These are phyloP conservation scores for Hemicentrotus pulcherrimus DNA, from an alignment of 35 echinoderm and acorn worm species.

Conservation along the genomic window DNA sequence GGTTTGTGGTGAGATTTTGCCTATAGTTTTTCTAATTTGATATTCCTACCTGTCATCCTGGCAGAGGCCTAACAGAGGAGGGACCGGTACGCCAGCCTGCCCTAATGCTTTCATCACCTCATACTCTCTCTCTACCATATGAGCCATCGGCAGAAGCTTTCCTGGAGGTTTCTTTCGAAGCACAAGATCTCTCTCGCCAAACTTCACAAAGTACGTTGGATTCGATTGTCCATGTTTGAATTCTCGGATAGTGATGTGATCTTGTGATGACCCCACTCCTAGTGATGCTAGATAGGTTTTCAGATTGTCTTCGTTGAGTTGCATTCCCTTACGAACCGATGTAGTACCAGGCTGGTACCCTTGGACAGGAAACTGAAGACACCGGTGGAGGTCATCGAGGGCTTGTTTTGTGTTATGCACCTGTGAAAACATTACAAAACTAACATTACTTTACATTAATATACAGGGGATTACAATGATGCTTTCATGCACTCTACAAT, in stretches of 20 bases:
- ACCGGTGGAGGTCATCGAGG: constrained; percentile 55
- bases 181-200: constrained; percentile 77
- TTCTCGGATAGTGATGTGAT: constrained; percentile 65
- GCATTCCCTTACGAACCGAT: constrained; percentile 82
- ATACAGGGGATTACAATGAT: not conserved
- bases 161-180: constrained; percentile 97
- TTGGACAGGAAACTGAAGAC: constrained; percentile 61
- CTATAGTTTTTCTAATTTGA: no score
- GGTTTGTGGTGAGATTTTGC: no score
- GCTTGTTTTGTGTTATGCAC: constrained; percentile 71
- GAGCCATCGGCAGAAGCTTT: constrained; percentile 93
- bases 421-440: constrained; percentile 17
- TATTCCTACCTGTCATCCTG: constrained; percentile 77
- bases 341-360: constrained; percentile 76
- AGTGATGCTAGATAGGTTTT: constrained; percentile 65
- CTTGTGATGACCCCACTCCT: constrained; percentile 63
- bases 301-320: constrained; percentile 62
- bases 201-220: constrained; percentile 89
- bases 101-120: constrained; percentile 89
- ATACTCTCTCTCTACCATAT: constrained; percentile 91
- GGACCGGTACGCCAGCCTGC: constrained; percentile 81
- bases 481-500: not conserved
- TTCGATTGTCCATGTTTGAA: constrained; percentile 98
- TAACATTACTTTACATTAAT: not conserved
- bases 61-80: constrained; percentile 79